Base-by-base conservation (phyloP, 2,113 vertebrate species). In the Mugil cephalus region DNA sequence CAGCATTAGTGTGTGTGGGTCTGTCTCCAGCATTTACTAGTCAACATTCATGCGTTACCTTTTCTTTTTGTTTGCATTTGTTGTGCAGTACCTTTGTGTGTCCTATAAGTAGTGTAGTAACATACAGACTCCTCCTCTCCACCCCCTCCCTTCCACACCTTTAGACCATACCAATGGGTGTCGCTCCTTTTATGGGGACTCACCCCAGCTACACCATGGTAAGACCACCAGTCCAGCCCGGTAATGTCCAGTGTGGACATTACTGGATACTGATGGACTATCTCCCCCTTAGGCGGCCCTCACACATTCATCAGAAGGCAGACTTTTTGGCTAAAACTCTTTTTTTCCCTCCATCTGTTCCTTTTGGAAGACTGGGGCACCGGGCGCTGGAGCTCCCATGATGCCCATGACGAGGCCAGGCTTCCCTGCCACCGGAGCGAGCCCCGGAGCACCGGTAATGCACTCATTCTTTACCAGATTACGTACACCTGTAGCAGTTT, bases 351-450 rank as follows among this genome's bases (percentile, higher is more conserved):
- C 58, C 71, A 11, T 85, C 50, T 53, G 19, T 79, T 48, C 64
- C 24, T n/a, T 84, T 36, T 71, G 18, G n/a, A 88, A 99, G 97
- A 83, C 94, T 1, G 95, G 96, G 14, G 88, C 95, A 45, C 95
- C 94, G 13, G 96, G 91, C 17, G 77, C 93, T 3, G 95, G 96
- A 6, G 94, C 96, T 72, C 93, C 96, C 0, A 96, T 97, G 92
- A 97, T 98, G 96, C 89, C 96, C 7, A 96, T 98, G 96, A 96
- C 95, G 93, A 95, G 97, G 88, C 98, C 97, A 48, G 94, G 96
- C 7, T 97, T 98, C 60, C 96, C 95, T 87, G 94, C 95, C 0
- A 13, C 86, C 6, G 93, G 91, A 69, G 90, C 64, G 1, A 64
- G 83, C 40, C 87, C 95, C 10, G 81, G 95, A 86, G 95, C 92